Percentiles rank a stretch among this genome's conserved stretches.
These are phyloP conservation scores for Lapara coniferarum DNA, from an alignment of 2,888 invertebrate species.

Conservation along the genomic window DNA sequence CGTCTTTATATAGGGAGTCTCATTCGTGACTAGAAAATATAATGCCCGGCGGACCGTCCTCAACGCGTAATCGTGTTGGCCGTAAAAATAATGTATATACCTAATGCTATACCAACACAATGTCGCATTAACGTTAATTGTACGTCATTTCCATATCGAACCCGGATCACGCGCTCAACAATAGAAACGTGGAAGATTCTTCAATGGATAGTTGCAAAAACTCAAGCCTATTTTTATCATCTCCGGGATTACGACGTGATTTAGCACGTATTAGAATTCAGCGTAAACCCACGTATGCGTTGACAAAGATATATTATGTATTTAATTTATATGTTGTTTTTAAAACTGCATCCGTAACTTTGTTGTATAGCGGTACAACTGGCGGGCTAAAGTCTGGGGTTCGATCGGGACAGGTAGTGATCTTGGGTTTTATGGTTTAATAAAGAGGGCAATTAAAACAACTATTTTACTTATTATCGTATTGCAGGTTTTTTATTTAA, in stretches of 20 bases:
- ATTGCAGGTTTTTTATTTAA: too few relatives aligned
- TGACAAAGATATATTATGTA: background rate
- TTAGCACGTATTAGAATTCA: constrained; percentile 5
- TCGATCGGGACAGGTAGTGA: too few relatives aligned
- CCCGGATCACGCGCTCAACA: constrained; percentile 61
- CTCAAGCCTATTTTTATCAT: constrained; percentile 24
- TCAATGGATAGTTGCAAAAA: constrained; percentile 53
- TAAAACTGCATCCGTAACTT: too few relatives aligned
- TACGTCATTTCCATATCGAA: constrained; percentile 72
- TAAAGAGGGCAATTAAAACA: too few relatives aligned
- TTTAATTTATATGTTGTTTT: background rate
- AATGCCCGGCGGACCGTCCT: constrained; percentile 61
- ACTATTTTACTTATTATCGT: too few relatives aligned
- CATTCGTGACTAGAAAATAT: constrained; percentile 75
- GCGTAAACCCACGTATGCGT: background rate
- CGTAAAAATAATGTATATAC: constrained; percentile 43
- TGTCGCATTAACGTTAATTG: constrained; percentile 77
- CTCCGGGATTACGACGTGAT: background rate
- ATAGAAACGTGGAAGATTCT: constrained; percentile 44
- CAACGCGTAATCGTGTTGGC: constrained; percentile 58
- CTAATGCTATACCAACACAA: constrained; percentile 54
- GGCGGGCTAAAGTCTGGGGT: too few relatives aligned
- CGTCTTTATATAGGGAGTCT: constrained; percentile 65
- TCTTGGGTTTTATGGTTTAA: too few relatives aligned
- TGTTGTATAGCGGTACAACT: too few relatives aligned